Base-by-base conservation (phyloP, 2,888 invertebrate species). In the Colostygia pectinataria region DNA sequence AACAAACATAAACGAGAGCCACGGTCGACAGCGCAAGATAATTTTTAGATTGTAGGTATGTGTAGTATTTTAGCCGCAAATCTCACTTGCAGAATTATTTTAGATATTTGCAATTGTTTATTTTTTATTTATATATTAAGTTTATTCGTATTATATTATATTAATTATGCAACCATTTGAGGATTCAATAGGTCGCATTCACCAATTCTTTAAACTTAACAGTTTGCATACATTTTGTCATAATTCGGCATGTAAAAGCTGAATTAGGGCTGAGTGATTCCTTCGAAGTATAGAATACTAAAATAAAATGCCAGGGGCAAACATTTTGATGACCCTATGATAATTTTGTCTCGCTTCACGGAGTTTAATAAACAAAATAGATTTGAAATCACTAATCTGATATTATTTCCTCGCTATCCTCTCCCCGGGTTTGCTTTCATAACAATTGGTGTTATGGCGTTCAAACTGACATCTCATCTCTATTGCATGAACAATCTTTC, bases 391-490 rank as follows among this genome's bases (percentile, higher is more conserved):
- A 29, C 63, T 75, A 71, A 76, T 73, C 55, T 33, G 53, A 47
- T 55, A 62, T 68, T 69, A 31, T 65, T 64, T 58, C 59, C 65
- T 68, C 68, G 81, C 80, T 81, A 76, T 72, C 75, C 66, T 68
- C 65, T 59, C 68, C 72, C 71, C 69, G 65, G 85, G 84, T 77
- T 74, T 65, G 82, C 84, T 86, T 81, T 82, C 80, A 83, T 82
- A 75, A 82, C 76, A 77, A 77, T 77, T 75, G 83, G 80, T 80
- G 74, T 81, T 77, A 50, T 66, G 80, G 78, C 81, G 71, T 78
- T 77, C 70, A 65, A 70, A 61, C 65, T 72, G 68, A 70, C 66
- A 65, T 66, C 71, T 75, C 74, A 76, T 72, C n/a, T 56, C 61
- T 65, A 62, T 43, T 80, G 85, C 85, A 84, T 86, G 82, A 50